These are phyloP conservation scores for Andrena bicolor DNA, from an alignment of 2,888 invertebrate genomes.

Conservation along the genomic window DNA sequence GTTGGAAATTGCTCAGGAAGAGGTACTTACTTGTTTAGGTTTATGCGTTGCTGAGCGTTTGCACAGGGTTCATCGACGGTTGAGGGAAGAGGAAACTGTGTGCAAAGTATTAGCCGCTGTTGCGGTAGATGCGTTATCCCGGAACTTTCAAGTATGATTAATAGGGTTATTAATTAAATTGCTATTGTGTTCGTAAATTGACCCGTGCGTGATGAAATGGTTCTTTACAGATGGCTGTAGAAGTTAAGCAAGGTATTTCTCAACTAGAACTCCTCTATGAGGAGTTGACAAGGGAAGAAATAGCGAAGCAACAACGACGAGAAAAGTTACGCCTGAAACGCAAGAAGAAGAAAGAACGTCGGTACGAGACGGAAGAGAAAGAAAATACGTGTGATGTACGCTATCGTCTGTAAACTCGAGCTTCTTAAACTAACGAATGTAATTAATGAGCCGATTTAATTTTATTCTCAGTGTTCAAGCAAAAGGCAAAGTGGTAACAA, in stretches of 20 bases:
- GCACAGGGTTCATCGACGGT: constrained; percentile 93
- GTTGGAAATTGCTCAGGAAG: constrained; percentile 98
- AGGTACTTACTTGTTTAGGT: constrained; percentile 97
- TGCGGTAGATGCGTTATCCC: constrained; percentile 93
- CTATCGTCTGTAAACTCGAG: constrained; percentile 10
- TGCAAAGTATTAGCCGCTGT: constrained; percentile 96
- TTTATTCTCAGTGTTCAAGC: constrained; percentile 66
- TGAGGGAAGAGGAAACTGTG: constrained; percentile 97
- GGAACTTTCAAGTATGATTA: constrained; percentile 91
- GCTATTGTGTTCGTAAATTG: neutral
- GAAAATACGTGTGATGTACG: constrained; percentile 85
- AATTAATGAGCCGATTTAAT: constrained; percentile 16
- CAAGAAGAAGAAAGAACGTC: constrained; percentile 90
- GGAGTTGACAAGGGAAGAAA: constrained; percentile 94
- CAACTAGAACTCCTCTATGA: constrained; percentile 95
- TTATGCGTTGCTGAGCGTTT: constrained; percentile 96
- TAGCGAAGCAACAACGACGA: constrained; percentile 93
- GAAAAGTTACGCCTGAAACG: constrained; percentile 94
- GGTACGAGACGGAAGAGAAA: constrained; percentile 85
- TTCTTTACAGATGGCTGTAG: constrained; percentile 90
- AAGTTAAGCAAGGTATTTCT: constrained; percentile 94
- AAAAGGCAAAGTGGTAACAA: constrained; percentile 64
- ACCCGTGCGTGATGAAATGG: constrained; percentile 13
- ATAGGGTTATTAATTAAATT: neutral
- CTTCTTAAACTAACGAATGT: constrained; percentile 8